Conservation (phyloP, 2,888 invertebrate species). For the Eupithecia inturbata region DNA sequence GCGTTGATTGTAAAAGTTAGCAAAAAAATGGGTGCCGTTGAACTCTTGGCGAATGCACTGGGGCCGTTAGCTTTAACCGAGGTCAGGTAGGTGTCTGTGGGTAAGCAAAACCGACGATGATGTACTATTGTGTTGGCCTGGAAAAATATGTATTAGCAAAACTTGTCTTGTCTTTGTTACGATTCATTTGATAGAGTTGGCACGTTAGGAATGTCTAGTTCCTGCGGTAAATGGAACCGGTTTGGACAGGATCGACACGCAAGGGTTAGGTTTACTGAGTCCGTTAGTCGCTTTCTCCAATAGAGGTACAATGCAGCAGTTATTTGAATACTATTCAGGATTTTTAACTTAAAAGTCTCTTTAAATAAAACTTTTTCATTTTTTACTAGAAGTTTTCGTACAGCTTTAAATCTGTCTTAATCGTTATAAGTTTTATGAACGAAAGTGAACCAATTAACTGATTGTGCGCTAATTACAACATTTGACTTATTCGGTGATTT, state of each 20-base stretch:
- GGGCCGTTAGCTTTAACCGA: constrained; percentile 75
- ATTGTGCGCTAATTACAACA: not conserved
- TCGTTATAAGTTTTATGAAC: not conserved
- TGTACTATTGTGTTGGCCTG: constrained; percentile 43
- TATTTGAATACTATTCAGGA: not conserved
- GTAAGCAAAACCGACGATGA: constrained; percentile 20
- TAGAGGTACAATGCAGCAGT: constrained; percentile 15
- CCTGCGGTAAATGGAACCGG: constrained; percentile 11
- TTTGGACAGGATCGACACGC: not conserved
- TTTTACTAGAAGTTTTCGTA: not conserved
- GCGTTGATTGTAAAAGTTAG: constrained; percentile 64
- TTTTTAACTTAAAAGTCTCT: not conserved
- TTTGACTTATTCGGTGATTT: not conserved
- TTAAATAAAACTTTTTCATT: too few species aligned
- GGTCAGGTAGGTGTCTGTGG: constrained; percentile 68
- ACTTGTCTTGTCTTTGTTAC: constrained; percentile 23
- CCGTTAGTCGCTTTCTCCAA: constrained; percentile 12
- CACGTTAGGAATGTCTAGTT: constrained; percentile 5
- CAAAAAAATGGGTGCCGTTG: constrained; percentile 74
- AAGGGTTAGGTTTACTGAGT: constrained; percentile 43
- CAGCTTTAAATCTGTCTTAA: not conserved
- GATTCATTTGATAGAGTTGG: constrained; percentile 9
- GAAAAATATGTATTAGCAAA: constrained; percentile 54
- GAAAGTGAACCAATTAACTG: not conserved
- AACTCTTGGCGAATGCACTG: constrained; percentile 73